Evolutionary conservation across 2,888 invertebrate genomes (phyloP), one percentile per base, ranked within the genome.

Genomic region (Athalia circularis): DNA sequence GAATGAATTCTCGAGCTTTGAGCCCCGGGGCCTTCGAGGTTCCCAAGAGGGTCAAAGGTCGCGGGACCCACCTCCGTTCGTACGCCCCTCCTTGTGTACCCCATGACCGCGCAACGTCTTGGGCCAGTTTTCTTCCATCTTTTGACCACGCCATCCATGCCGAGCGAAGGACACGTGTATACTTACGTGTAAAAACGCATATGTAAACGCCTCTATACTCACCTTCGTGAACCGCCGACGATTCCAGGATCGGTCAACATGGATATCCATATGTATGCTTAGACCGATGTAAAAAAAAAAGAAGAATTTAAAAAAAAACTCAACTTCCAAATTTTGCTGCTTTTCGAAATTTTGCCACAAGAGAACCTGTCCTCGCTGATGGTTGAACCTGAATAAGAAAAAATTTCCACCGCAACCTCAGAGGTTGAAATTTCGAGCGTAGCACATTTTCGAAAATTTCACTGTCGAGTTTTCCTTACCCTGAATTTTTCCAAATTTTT

Each of bases 1-100:
- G 59, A 59, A 59, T 72, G 72, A 15, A 72, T 72, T 61, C 59
- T 59, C 59, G 62, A 64, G 83, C 81, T 83, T 83, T 52, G 84
- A 82, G 84, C 84, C 85, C 81, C 81, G 81, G 85, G 83, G 83
- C 82, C 82, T 83, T 82, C 83, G 79, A 84, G 82, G 84, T 86
- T 87, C 86, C 85, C 87, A 87, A 82, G 86, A 80, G 83, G 87
- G 87, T 87, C 87, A 87, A 83, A 87, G 87, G 87, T 87, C 87
- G 83, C 79, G 76, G 82, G 83, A 80, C 79, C 84, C 81, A 84
- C 84, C 85, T 85, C 85, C 85, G 84, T 68, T 72, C 72, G 72
- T 57, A 72, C 59, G 72, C 72, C 72, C 72, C 59, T 72, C 72
- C 11, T 54, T 54, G 54, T 47, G 72, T 61, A 61, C 59, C 59